Evolutionary conservation across 2,797 vertebrate genomes (phyloP), one percentile per base, ranked within the genome.

Genomic region (Tauraco hartlaubi): DNA sequence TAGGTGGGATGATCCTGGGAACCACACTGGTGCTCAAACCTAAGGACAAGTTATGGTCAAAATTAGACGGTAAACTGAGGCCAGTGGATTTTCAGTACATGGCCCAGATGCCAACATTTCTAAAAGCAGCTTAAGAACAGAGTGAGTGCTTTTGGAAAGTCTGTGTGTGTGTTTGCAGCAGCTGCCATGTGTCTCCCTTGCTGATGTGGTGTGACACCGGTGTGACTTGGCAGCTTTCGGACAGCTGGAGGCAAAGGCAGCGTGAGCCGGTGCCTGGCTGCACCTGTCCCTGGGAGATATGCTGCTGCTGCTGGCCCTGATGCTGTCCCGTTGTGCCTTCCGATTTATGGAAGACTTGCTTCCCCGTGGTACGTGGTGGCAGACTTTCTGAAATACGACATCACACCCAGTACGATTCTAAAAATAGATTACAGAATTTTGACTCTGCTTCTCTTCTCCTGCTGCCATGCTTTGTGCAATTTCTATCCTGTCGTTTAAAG

Each of bases 401-500:
- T 87, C 67, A 48, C 20, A 62, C n/a, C 28, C 56, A 35, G 3
- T 15, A 28, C 39, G 76, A 73, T 76, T 91, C 85, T 64, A 35
- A 88, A 94, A 94, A 83, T 43, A 77, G 48, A 43, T 16, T 15
- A 9, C 29, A 64, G 62, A 37, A 35, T 88, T 68, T 83, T 91
- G 67, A 52, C 39, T 48, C 28, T n/a, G 9, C 14, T 63, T 52
- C 58, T 67, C 28, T 25, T 69, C 41, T 72, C 21, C 15, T n/a
- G 61, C 66, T 74, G 80, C 69, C 62, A 73, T 48, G 52, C 74
- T 92, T 69, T 59, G 52, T 90, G 64, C 67, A 48, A 9, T 81
- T 87, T 92, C 62, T 83, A 71, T 82, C 69, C 75, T 75, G 52
- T 64, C 49, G 12, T 58, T 81, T 90, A 37, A 91, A 95, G 62